Conservation (phyloP, 2,888 invertebrate species). For the Didymodactylos carnosus region DNA sequence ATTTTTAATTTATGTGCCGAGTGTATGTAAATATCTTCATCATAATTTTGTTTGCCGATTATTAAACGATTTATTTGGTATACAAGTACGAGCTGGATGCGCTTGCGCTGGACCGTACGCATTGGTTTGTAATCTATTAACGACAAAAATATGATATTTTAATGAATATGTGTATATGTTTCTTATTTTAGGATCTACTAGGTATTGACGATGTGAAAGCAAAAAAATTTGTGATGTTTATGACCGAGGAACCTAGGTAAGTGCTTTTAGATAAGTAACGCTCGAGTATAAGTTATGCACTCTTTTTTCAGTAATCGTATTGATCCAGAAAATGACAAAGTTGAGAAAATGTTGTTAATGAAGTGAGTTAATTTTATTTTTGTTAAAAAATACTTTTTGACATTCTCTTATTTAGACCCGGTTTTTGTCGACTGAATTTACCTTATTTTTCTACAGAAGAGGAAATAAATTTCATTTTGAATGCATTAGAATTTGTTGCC, state of each 20-base stretch:
- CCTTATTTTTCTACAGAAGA: constrained; percentile 2
- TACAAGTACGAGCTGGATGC: constrained; percentile 45
- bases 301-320: too few species aligned
- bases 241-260: background rate
- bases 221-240: background rate
- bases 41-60: constrained; percentile 68
- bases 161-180: background rate
- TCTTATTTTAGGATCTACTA: background rate
- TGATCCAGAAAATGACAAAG: constrained; percentile 3
- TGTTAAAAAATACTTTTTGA: background rate
- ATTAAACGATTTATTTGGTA: constrained; percentile 72
- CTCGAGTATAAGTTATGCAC: background rate
- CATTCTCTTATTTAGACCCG: background rate
- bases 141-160: background rate
- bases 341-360: background rate
- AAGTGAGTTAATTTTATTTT: background rate
- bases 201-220: background rate
- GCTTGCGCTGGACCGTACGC: constrained; percentile 51
- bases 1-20: constrained; percentile 58
- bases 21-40: constrained; percentile 48
- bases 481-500: constrained; percentile 5
- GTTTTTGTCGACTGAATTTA: constrained; percentile 9
- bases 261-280: too few species aligned
- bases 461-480: constrained; percentile 9
- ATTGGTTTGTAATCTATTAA: background rate